Percentiles rank a stretch among this genome's conserved stretches.
Evolutionary conservation across 1,140 invertebrate genomes (phyloP).

Genomic region (Pseudobourletiella spinata): DNA sequence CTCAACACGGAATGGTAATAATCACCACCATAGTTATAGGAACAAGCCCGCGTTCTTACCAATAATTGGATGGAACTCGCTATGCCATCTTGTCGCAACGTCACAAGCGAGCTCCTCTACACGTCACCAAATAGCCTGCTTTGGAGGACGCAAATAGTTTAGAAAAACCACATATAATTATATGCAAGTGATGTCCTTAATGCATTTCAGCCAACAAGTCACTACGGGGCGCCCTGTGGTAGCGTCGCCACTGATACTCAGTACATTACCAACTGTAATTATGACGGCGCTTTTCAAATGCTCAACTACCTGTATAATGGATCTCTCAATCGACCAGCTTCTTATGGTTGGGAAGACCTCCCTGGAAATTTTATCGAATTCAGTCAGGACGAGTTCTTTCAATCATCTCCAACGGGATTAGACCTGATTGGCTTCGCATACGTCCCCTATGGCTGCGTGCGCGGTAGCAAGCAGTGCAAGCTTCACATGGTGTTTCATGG

Average conservation of each 20-base stretch:
- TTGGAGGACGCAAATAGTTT: too few relatives aligned
- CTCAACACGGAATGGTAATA: too few relatives aligned
- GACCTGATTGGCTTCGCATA: slow-evolving; percentile 39
- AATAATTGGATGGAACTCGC: too few relatives aligned
- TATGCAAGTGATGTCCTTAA: too few relatives aligned
- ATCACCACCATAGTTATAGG: too few relatives aligned
- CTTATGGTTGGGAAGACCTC: not conserved
- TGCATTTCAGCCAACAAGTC: slow-evolving; percentile 40
- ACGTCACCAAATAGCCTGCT: too few relatives aligned
- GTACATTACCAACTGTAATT: slow-evolving; percentile 41
- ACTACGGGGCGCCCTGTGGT: slow-evolving; percentile 39
- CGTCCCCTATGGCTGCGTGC: slow-evolving; percentile 37
- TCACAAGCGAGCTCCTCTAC: too few relatives aligned
- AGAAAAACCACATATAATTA: too few relatives aligned
- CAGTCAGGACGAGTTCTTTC: slow-evolving; percentile 37
- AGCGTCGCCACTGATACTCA: slow-evolving; percentile 5
- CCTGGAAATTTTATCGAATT: slow-evolving; percentile 27
- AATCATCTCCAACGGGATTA: slow-evolving; percentile 31
- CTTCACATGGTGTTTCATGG: slow-evolving; percentile 44
- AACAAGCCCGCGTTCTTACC: too few relatives aligned
- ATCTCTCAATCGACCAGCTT: slow-evolving; percentile 9
- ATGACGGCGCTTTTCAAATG: slow-evolving; percentile 39
- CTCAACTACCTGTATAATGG: slow-evolving; percentile 40
- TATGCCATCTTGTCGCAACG: too few relatives aligned
- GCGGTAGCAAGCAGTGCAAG: slow-evolving; percentile 38